Conservation (phyloP, 37 sponge, comb jelly and placozoan genomes). For the Spongia lamella region DNA sequence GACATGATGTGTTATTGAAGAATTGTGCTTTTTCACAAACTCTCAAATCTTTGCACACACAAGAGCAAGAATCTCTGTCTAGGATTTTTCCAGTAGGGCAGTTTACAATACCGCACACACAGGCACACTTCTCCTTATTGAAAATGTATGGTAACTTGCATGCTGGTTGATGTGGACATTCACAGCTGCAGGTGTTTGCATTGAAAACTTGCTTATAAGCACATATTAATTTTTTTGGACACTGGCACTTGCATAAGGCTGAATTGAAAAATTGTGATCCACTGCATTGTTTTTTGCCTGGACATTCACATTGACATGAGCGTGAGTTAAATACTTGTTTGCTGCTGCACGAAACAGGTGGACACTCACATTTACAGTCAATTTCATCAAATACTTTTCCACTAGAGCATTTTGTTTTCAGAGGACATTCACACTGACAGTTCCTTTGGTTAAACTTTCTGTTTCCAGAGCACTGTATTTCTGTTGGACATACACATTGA, state of each 20-base stretch:
- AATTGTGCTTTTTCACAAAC: conserved; percentile 3
- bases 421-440: conserved; percentile 12
- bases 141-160: too few species aligned
- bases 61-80: too few species aligned
- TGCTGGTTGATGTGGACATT: too few species aligned
- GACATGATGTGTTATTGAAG: conserved; percentile 25
- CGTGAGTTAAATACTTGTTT: conserved; percentile 15
- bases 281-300: neutral
- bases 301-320: conserved; percentile 10
- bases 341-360: neutral
- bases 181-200: neutral
- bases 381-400: neutral
- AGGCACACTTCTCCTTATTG: too few species aligned
- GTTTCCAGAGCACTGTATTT: neutral
- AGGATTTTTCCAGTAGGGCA: too few species aligned
- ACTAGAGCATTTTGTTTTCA: neutral
- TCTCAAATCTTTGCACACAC: too few species aligned
- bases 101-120: too few species aligned
- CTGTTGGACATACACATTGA: conserved; percentile 19
- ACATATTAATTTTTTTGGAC: neutral
- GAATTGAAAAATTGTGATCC: conserved; percentile 20
- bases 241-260: neutral
- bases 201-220: neutral
- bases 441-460: neutral
- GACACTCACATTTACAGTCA: conserved; percentile 8